Evolutionary conservation across 2,888 invertebrate species (phyloP), one percentile per base, ranked within the genome.

Genomic region (Seira sanloemensis): DNA sequence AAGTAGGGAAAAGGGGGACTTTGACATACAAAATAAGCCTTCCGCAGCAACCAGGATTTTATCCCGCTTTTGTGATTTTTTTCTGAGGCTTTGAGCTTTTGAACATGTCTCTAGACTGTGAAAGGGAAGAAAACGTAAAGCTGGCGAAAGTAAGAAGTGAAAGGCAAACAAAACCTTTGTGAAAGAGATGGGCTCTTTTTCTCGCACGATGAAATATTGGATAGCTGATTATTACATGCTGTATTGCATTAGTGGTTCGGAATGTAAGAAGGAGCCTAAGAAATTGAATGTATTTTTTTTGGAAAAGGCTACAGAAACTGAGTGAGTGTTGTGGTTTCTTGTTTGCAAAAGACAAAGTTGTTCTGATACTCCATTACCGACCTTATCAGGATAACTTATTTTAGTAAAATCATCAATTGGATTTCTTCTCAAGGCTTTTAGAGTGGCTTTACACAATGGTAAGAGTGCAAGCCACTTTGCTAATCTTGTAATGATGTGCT

Each of bases 221-320:
- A 58, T n/a, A 16, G 58, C 2, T 58, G 58, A 18, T 58, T 58
- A 58, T 58, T 58, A 58, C 58, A 58, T 65, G n/a, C 21, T 54
- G 46, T 67, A 77, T 67, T 54, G 74, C 69, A 79, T 79, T 78
- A 78, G 65, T 50, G 26, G 54, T 74, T 74, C 24, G 26, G 54
- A 80, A 58, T 80, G 80, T 80, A 75, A 71, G 19, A 73, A 67
- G 79, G 80, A 69, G 68, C 75, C 75, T 79, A 21, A 74, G 18
- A 18, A 12, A n/a, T n/a, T n/a, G n/a, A n/a, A n/a, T n/a, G n/a
- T n/a, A n/a, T n/a, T n/a, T n/a, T n/a, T n/a, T n/a, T n/a, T n/a
- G n/a, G n/a, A n/a, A n/a, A n/a, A n/a, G n/a, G n/a, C n/a, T n/a
- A n/a, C n/a, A n/a, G n/a, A n/a, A n/a, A n/a, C n/a, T n/a, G n/a